Conservation (phyloP, 2,797 vertebrate species). For the Taenioides sp. region DNA sequence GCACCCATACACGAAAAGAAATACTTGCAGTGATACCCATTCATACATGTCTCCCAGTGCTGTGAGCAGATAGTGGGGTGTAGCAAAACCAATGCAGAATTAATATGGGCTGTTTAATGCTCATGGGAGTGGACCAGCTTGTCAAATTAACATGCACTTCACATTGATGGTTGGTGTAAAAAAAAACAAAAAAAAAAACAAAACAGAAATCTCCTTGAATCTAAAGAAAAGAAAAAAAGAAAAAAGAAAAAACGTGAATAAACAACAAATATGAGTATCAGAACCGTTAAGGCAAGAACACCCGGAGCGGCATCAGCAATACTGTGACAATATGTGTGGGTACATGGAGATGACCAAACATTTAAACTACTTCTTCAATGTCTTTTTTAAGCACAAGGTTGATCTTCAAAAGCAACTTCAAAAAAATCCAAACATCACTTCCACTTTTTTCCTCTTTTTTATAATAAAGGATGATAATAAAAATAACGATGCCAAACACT, state of each 20-base stretch:
- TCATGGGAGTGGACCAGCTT: slow-evolving; percentile 79
- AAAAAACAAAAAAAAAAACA: too few relatives aligned
- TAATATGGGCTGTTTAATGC: slow-evolving; percentile 75
- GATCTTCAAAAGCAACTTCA: slow-evolving; percentile 69
- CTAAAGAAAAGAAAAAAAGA: slow-evolving; percentile 51
- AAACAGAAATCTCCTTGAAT: slow-evolving; percentile 67
- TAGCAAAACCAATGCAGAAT: slow-evolving; percentile 74
- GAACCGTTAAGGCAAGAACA: slow-evolving; percentile 99
- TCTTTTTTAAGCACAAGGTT: slow-evolving; percentile 77
- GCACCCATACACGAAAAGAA: slow-evolving; percentile 74
- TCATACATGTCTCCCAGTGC: slow-evolving; percentile 78
- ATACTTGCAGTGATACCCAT: slow-evolving; percentile 29
- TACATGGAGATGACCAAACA: slow-evolving; percentile 81
- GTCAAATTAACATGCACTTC: slow-evolving; percentile 87
- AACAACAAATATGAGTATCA: slow-evolving; percentile 78
- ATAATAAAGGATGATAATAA: slow-evolving; percentile 75
- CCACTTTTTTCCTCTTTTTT: slow-evolving; percentile 51
- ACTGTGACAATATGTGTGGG: slow-evolving; percentile 80
- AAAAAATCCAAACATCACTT: slow-evolving; percentile 69
- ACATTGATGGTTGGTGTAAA: slow-evolving; percentile 74
- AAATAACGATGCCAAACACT: slow-evolving; percentile 81
- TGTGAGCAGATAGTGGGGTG: slow-evolving; percentile 78
- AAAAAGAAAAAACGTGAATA: slow-evolving; percentile 16
- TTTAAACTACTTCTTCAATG: slow-evolving; percentile 76
- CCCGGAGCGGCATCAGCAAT: slow-evolving; percentile 91